Evolutionary conservation across 2,797 vertebrate genomes (phyloP).

Genomic region (Paguma larvata): DNA sequence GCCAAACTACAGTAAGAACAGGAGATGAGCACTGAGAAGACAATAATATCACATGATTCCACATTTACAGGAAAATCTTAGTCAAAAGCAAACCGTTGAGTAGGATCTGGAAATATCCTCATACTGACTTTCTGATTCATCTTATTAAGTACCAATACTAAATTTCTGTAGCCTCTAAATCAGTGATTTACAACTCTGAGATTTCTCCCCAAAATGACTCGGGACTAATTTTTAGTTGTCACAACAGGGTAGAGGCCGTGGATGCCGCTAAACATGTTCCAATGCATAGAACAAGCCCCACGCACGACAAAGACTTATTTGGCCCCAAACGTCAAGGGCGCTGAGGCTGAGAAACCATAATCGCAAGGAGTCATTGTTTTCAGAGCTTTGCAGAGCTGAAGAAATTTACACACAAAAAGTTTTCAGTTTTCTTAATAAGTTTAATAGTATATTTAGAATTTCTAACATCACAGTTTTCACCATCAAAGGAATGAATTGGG

Average conservation of each 20-base stretch:
- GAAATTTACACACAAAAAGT: constrained; percentile 24
- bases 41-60: neutral
- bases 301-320: neutral
- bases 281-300: neutral
- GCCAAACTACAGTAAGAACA: neutral
- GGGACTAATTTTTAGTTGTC: neutral
- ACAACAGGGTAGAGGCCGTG: neutral
- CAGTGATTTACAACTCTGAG: neutral
- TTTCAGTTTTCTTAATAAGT: neutral
- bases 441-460: neutral
- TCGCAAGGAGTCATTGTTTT: neutral
- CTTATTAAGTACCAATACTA: neutral
- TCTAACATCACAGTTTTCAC: neutral
- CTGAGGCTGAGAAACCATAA: neutral
- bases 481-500: neutral
- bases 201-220: neutral
- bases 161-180: neutral
- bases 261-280: no score
- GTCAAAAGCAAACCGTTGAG: neutral
- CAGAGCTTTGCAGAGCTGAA: neutral
- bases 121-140: neutral
- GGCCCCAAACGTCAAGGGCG: neutral
- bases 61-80: neutral
- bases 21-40: neutral
- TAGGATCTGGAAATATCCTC: neutral